Evolutionary conservation across 37 sponge, comb jelly and placozoan species (phyloP), one percentile per base, ranked within the genome.

Genomic region (Amphimedon queenslandica): DNA sequence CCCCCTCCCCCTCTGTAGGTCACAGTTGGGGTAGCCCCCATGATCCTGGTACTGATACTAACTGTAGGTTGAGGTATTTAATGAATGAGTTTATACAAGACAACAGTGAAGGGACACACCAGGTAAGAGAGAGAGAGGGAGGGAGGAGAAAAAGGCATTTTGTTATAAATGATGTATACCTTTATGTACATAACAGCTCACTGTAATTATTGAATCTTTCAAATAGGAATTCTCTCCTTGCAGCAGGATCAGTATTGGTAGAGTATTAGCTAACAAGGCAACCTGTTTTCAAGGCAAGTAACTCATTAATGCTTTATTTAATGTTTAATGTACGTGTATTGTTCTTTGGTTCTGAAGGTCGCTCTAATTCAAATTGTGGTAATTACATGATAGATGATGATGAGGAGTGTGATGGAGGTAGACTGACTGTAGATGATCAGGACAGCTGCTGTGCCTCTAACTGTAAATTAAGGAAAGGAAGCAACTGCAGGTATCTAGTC

Each of bases 21-120:
- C 89, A 88, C 61, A 82, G 75, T 71, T 88, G 89, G 89, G 89
- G 89, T 23, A 82, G 83, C 39, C 71, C 71, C 29, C 89, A 88
- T 60, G 89, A 88, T 75, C 82, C 87, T 56, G 69, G 36, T 37
- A 74, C 42, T 18, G 51, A 36, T 5, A 35, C 56, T 60, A 28
- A 61, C 55, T 73, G 76, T 40, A 4, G 65, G 4, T 30, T 40
- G 21, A 18, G 25, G 57, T 83, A 36, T 57, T 55, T 83, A 20
- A 83, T 83, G 83, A 63, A 75, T 42, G 56, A 69, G 55, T 83
- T 70, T 60, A 64, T 64, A 40, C 83, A 83, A 32, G 77, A 83
- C 69, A 77, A 77, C n/a, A 51, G 37, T 25, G 20, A 61, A 21
- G 55, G 63, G 30, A 61, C 64, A 29, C 76, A 83, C n/a, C n/a